These are phyloP conservation scores for Tachina lurida DNA, from an alignment of 2,888 invertebrate species.

Conservation along the genomic window DNA sequence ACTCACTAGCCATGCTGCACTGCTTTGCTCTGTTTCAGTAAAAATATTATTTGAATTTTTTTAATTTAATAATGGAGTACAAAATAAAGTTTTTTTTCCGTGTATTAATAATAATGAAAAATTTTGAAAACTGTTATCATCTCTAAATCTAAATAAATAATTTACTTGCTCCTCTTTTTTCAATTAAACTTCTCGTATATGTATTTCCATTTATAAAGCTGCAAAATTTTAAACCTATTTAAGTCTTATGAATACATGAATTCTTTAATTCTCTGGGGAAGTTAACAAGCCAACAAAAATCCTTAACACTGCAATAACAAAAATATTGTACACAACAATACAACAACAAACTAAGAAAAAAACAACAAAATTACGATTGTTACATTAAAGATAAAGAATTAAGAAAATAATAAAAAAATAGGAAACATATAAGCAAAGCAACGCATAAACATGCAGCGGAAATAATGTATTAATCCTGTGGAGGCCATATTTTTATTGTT, in stretches of 20 bases:
- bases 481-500: constrained; percentile 82
- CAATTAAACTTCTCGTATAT: too few species aligned
- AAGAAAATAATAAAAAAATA: neutral
- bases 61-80: too few species aligned
- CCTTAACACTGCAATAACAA: constrained; percentile 16
- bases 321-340: too few species aligned
- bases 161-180: too few species aligned
- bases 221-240: constrained; percentile 4
- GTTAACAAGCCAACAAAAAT: constrained; percentile 21
- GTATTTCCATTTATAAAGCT: too few species aligned
- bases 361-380: constrained; percentile 30
- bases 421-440: constrained; percentile 28
- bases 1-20: too few species aligned
- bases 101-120: too few species aligned
- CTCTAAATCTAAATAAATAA: too few species aligned
- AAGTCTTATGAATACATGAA: constrained; percentile 20
- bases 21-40: too few species aligned
- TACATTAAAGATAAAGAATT: neutral
- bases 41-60: too few species aligned
- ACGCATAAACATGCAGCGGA: constrained; percentile 70
- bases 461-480: constrained; percentile 82
- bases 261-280: constrained; percentile 27
- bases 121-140: too few species aligned
- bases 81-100: too few species aligned
- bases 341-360: constrained; percentile 10